Evolutionary conservation across 1,140 invertebrate species (phyloP), one percentile per base, ranked within the genome.

Genomic region (Scaptomyza montana): DNA sequence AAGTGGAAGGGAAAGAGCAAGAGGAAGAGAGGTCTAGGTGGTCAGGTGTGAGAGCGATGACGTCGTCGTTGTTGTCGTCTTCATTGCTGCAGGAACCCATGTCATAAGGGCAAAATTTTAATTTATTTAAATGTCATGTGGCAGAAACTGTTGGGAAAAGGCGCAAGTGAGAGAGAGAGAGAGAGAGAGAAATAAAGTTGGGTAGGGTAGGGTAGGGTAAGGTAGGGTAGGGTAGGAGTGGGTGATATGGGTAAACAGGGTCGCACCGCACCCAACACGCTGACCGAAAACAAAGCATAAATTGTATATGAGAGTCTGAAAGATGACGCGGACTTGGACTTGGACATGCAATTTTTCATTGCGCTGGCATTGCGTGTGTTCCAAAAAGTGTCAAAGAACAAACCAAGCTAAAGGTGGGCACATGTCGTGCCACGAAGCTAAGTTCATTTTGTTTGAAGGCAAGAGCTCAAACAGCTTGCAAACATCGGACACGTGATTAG

Each of bases 61-160:
- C 82, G 82, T 81, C 70, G 76, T 55, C 41, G 33, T 51, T 30
- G 39, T 36, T 25, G 53, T 25, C 21, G 21, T 25, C 21, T 25
- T 25, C 21, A 25, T 57, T 59, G 62, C 50, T 80, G 78, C 74
- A 77, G 57, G 74, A 67, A 73, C 65, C 30, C 59, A 65, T 68
- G 64, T 77, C 80, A 80, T 84, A 74, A 74, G 68, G 81, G 75
- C 65, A 62, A 89, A 79, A 69, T 79, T 87, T 70, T 87, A 89
- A 87, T 87, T 87, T 82, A 87, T 87, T 87, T 87, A 87, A 87
- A 87, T 87, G 82, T 70, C 79, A 57, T 21, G 4, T 43, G n/a
- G 39, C 39, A 43, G 39, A 1, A 55, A 56, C 19, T 13, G 28
- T 28, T 2, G 36, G n/a, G n/a, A 19, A 16, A 54, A n/a, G 9